Evolutionary conservation across 2,797 vertebrate genomes (phyloP).

Genomic region (Tympanoctomys barrerae): DNA sequence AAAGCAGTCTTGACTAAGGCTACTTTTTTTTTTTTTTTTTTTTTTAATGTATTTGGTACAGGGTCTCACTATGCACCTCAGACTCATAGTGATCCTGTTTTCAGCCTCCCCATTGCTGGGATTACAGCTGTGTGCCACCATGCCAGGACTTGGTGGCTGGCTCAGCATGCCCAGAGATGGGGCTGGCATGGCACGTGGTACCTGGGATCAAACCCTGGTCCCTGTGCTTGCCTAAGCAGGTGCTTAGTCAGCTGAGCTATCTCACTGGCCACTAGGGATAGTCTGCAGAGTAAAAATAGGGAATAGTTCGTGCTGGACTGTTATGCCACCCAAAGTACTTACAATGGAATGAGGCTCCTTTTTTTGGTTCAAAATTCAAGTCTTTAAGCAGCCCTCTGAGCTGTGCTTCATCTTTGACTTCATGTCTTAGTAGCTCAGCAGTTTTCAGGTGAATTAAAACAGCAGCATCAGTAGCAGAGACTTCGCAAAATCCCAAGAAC

Average conservation of each 20-base stretch:
- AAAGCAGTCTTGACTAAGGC: not conserved
- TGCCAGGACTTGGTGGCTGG: no score
- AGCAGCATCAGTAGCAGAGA: not conserved
- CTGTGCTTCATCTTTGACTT: conserved; percentile 31
- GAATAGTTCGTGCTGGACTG: not conserved
- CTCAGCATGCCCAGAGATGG: no score
- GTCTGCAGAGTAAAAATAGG: not conserved
- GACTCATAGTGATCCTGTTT: no score
- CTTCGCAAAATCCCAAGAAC: not conserved
- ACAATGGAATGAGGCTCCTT: not conserved
- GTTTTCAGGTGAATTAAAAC: conserved; percentile 58
- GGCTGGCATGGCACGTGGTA: no score
- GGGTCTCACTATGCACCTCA: no score
- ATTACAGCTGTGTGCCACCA: no score
- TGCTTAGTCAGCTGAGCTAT: no score
- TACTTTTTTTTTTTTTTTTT: not conserved
- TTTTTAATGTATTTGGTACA: no score
- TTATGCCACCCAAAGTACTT: not conserved
- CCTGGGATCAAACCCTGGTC: no score
- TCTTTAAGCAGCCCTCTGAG: not conserved
- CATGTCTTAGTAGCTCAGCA: not conserved
- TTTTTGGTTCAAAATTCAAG: conserved; percentile 9
- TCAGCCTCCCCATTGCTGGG: no score
- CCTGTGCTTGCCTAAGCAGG: no score
- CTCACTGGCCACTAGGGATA: not conserved